A percentile compares a stretch with the other conserved stretches of the same genome.
Conservation (phyloP, 2,113 vertebrate genomes). For the Nesoenas mayeri region DNA sequence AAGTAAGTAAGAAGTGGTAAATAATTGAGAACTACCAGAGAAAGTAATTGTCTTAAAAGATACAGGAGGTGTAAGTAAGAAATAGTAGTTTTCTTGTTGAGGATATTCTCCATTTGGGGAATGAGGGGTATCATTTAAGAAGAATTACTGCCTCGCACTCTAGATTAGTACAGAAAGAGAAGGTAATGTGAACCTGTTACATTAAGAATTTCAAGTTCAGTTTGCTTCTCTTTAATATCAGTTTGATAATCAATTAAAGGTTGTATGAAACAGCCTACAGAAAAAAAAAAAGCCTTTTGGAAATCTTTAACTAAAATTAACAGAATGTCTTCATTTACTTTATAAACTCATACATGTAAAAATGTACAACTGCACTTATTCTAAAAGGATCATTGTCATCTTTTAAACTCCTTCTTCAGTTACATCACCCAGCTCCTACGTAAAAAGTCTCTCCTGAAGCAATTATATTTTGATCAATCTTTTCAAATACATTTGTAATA, state of each 20-base stretch:
- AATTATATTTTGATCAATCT: not conserved
- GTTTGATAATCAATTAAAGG: not conserved
- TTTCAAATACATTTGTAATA: constrained; percentile 2
- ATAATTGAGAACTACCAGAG: not conserved
- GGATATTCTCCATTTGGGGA: not conserved
- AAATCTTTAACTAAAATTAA: not conserved
- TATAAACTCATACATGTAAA: not conserved
- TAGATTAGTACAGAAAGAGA: not conserved
- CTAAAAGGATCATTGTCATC: not conserved
- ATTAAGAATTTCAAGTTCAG: not conserved
- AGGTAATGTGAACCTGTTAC: not conserved
- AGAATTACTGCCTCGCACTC: not conserved
- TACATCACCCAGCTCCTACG: not conserved
- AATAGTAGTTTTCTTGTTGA: not conserved
- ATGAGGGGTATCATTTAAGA: not conserved
- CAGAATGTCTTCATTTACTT: not conserved
- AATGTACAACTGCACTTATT: not conserved
- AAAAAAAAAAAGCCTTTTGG: not conserved
- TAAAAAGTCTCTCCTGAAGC: not conserved
- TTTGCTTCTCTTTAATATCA: not conserved
- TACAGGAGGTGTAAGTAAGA: not conserved
- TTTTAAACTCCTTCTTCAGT: not conserved
- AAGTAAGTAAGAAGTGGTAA: too few relatives aligned
- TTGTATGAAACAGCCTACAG: not conserved
- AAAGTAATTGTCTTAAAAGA: not conserved